Conservation (phyloP, 1,140 invertebrate species). For the Meloidogyne hapla region DNA sequence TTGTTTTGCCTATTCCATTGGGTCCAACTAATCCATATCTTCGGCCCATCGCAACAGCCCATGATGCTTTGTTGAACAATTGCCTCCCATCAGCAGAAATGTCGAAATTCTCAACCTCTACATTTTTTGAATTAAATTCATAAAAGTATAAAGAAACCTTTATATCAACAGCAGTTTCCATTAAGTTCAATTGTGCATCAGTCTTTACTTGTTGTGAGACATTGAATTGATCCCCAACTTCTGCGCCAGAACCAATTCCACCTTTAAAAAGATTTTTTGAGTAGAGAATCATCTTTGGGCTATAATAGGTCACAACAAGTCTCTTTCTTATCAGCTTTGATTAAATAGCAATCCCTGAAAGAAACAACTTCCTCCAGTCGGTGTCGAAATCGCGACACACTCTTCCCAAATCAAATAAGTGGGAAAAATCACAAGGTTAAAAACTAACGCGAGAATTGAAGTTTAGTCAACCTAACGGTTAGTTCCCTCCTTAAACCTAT, state of each 20-base stretch:
- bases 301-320: neutral
- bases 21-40: constrained; percentile 96
- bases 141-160: constrained; percentile 71
- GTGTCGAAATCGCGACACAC: neutral
- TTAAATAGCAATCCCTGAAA: too few species aligned
- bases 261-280: neutral
- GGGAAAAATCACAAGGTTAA: too few species aligned
- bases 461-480: too few species aligned
- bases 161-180: constrained; percentile 94
- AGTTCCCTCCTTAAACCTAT: too few species aligned
- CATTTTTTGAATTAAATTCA: constrained; percentile 8
- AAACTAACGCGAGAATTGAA: too few species aligned
- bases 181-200: constrained; percentile 76
- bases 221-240: constrained; percentile 88
- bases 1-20: constrained; percentile 97
- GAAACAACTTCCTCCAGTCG: neutral
- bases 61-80: constrained; percentile 90
- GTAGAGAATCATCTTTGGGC: neutral
- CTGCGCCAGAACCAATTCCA: constrained; percentile 70
- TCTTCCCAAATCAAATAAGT: too few species aligned
- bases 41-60: constrained; percentile 87
- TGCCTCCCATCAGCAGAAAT: constrained; percentile 96
- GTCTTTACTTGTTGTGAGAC: constrained; percentile 84
- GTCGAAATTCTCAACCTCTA: constrained; percentile 85
- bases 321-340: too few species aligned